These are phyloP conservation scores for Heliconius cydno DNA, from an alignment of 2,888 invertebrate genomes.

Conservation along the genomic window DNA sequence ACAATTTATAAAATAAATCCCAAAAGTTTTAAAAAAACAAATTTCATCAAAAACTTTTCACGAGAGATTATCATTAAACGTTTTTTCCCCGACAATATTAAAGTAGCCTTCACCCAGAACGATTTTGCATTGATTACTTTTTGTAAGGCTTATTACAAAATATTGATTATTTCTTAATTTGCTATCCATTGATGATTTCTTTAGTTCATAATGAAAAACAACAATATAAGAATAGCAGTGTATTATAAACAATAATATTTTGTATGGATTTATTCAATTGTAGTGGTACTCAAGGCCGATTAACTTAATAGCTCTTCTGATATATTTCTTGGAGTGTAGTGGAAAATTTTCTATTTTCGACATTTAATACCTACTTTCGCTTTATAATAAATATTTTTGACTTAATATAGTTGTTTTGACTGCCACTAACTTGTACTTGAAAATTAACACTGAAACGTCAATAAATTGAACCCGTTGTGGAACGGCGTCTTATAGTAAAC, in stretches of 20 bases:
- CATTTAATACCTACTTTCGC: neutral
- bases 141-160: slow-evolving; percentile 1
- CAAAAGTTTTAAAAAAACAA: slow-evolving; percentile 1
- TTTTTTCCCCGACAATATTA: slow-evolving; percentile 18
- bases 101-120: slow-evolving; percentile 12
- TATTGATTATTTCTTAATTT: neutral
- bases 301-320: slow-evolving; percentile 21
- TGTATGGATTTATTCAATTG: neutral
- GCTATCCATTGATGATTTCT: slow-evolving; percentile 5
- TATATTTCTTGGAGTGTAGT: slow-evolving; percentile 7
- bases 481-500: neutral
- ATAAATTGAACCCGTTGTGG: neutral
- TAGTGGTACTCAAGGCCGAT: slow-evolving; percentile 2
- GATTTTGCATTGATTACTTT: slow-evolving; percentile 28
- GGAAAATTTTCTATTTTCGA: neutral
- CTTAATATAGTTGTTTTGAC: neutral
- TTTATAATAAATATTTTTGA: neutral
- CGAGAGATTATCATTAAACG: slow-evolving; percentile 22
- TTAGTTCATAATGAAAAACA: neutral
- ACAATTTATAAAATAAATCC: neutral
- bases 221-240: neutral
- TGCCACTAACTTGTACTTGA: neutral
- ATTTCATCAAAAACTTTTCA: slow-evolving; percentile 1
- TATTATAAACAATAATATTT: neutral
- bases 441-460: neutral